A percentile compares a stretch with the other conserved stretches of the same genome.
These are phyloP conservation scores for Bolborhynchus lineola DNA, from an alignment of 2,113 vertebrate species.

Conservation along the genomic window DNA sequence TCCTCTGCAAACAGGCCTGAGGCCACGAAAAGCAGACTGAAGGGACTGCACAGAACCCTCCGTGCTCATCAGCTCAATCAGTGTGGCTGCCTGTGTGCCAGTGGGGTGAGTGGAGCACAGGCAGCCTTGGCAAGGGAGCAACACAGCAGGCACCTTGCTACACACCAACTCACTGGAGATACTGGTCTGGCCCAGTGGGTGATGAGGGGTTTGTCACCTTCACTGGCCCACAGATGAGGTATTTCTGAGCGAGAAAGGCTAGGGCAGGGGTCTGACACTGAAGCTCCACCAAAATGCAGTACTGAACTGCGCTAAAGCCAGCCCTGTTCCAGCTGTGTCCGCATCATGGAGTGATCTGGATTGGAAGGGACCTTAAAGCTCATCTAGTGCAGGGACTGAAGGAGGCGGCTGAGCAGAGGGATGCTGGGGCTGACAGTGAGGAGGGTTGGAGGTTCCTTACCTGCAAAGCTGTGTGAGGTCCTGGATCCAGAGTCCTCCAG, in stretches of 20 bases:
- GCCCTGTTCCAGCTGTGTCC: neutral
- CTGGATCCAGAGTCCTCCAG: conserved; percentile 80
- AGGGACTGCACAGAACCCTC: neutral
- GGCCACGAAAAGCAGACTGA: neutral
- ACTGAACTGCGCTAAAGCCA: neutral
- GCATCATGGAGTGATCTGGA: neutral
- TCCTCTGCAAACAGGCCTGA: neutral
- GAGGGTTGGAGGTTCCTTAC: neutral
- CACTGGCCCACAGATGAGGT: conserved; percentile 89
- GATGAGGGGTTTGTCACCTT: conserved; percentile 72
- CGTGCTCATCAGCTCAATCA: neutral
- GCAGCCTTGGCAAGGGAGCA: neutral
- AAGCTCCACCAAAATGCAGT: neutral
- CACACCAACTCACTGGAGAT: conserved; percentile 82
- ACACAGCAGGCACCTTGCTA: neutral
- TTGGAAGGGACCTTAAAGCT: neutral
- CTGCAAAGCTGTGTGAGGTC: conserved; percentile 52
- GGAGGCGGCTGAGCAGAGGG: neutral
- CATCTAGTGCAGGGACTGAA: neutral
- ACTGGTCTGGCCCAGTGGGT: conserved; percentile 77
- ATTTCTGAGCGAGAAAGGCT: conserved; percentile 74
- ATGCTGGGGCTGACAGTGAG: neutral
- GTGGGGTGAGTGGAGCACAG: neutral
- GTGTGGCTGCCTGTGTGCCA: neutral
- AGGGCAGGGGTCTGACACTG: neutral